Conservation (phyloP, 2,888 invertebrate species). For the Limnephilus rhombicus region DNA sequence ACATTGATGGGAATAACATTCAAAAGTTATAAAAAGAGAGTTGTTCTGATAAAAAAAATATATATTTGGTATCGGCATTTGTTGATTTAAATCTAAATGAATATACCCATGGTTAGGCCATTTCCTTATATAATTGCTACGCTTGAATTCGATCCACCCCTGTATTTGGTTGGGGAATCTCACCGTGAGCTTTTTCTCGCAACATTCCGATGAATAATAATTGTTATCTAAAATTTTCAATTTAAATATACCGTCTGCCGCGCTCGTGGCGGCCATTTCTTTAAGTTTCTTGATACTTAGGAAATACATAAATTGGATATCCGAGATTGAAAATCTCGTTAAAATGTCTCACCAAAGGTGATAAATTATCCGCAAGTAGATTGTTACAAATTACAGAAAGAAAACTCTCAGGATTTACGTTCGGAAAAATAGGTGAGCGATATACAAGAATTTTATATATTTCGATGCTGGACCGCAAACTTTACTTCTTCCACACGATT, state of each 20-base stretch:
- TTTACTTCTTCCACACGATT: background rate
- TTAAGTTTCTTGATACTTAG: background rate
- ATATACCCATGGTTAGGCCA: no score
- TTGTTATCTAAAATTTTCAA: slow-evolving; percentile 11
- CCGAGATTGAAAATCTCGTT: slow-evolving; percentile 31
- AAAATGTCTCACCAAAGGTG: background rate
- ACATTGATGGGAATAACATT: no score
- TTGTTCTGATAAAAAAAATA: no score
- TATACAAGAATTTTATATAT: background rate
- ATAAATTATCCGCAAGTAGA: background rate
- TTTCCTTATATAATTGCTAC: background rate
- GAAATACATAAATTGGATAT: slow-evolving; percentile 9
- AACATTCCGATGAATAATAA: slow-evolving; percentile 36
- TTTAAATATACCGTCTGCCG: slow-evolving; percentile 18
- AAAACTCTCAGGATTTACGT: background rate
- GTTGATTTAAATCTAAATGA: no score
- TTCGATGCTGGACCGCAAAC: background rate
- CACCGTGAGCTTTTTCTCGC: slow-evolving; percentile 8
- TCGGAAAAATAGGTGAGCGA: background rate
- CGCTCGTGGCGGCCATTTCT: slow-evolving; percentile 14
- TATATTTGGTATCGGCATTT: no score
- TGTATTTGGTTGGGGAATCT: background rate
- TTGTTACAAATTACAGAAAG: background rate
- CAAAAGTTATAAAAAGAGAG: no score
- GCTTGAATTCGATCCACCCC: background rate